Percentiles rank a stretch among this genome's conserved stretches.
These are phyloP conservation scores for Acronicta alni DNA, from an alignment of 2,888 invertebrate species.

Conservation along the genomic window DNA sequence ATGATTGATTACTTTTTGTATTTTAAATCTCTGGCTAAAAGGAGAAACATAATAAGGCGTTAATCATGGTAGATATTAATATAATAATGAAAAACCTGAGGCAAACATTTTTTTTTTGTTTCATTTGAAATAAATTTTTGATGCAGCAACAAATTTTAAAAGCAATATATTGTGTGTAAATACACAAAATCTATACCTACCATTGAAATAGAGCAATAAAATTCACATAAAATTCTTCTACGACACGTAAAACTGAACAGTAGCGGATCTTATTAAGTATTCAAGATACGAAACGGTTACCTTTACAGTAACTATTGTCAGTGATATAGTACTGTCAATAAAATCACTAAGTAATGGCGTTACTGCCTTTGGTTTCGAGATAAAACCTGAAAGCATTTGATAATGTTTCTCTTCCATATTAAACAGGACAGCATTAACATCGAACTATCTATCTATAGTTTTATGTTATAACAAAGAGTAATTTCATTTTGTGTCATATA, in stretches of 20 bases:
- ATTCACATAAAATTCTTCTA: constrained; percentile 64
- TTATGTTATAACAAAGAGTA: too few species aligned
- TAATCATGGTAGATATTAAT: too few species aligned
- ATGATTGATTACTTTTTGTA: too few species aligned
- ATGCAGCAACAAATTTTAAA: too few species aligned
- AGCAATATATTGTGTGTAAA: constrained; percentile 12
- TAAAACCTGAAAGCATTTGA: constrained; percentile 23
- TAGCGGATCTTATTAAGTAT: constrained; percentile 64
- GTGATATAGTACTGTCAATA: constrained; percentile 46
- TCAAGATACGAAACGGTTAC: constrained; percentile 56
- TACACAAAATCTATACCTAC: constrained; percentile 60
- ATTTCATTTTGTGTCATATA: too few species aligned
- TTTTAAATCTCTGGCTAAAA: too few species aligned
- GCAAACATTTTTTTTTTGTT: too few species aligned
- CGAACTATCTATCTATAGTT: neutral
- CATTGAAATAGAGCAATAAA: constrained; percentile 66
- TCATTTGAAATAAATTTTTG: too few species aligned
- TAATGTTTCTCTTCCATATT: constrained; percentile 13
- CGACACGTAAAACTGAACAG: constrained; percentile 64
- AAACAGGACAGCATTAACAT: constrained; percentile 3
- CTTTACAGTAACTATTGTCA: constrained; percentile 50
- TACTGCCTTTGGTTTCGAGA: constrained; percentile 22
- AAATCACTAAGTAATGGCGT: constrained; percentile 39
- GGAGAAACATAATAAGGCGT: too few species aligned
- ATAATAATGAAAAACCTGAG: too few species aligned